These are phyloP conservation scores for Pseudeuparius sepicola DNA, from an alignment of 2,888 invertebrate species.

Conservation along the genomic window DNA sequence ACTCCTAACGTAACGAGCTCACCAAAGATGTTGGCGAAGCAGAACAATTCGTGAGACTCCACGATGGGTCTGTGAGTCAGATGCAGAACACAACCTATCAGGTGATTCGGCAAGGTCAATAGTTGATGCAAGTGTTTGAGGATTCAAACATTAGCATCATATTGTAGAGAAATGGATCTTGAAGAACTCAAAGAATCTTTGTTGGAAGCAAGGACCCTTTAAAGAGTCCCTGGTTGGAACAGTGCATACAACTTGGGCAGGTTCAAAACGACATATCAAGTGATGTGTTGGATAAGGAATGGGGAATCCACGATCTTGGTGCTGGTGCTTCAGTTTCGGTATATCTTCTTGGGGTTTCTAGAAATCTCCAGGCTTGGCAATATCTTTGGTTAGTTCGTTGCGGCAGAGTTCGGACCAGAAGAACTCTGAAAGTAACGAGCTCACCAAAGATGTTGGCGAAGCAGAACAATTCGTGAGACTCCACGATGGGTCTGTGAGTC, in stretches of 20 bases:
- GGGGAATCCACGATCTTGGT: too few relatives aligned
- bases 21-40: constrained; percentile 69
- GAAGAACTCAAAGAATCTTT: too few relatives aligned
- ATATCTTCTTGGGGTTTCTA: constrained; percentile 78
- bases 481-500: constrained; percentile 88
- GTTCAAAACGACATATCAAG: constrained; percentile 95
- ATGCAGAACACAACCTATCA: constrained; percentile 93
- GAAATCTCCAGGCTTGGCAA: constrained; percentile 86
- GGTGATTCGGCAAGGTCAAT: constrained; percentile 89
- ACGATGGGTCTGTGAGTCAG: constrained; percentile 88
- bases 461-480: constrained; percentile 83
- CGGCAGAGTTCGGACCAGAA: too few relatives aligned
- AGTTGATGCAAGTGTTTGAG: constrained; percentile 74
- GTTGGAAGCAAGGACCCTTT: too few relatives aligned
- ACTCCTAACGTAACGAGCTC: constrained; percentile 77
- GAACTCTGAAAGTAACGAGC: constrained; percentile 79
- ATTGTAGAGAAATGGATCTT: constrained; percentile 82
- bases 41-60: constrained; percentile 79
- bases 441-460: constrained; percentile 63
- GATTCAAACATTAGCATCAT: constrained; percentile 70
- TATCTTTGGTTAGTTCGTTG: constrained; percentile 68
- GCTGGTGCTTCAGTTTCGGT: too few relatives aligned
- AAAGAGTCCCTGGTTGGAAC: too few relatives aligned
- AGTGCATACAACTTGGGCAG: constrained; percentile 87
- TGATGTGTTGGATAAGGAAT: constrained; percentile 93